A percentile compares a stretch with the other conserved stretches of the same genome.
Conservation (phyloP, 1,140 invertebrate species). For the Panagrolaimus sp. region DNA sequence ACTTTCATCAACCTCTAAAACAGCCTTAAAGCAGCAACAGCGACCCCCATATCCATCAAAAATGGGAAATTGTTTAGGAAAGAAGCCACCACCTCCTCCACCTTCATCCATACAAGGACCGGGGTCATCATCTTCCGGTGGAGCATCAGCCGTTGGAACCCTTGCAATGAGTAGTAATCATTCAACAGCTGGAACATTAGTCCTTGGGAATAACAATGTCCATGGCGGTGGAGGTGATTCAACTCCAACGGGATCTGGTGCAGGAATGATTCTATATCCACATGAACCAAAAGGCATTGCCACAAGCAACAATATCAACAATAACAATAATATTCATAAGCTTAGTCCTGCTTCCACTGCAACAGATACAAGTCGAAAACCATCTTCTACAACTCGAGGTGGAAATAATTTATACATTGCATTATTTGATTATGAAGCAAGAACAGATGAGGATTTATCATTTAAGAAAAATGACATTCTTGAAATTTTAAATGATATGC, state of each 20-base stretch:
- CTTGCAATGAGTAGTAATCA: conserved; percentile 1
- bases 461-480: conserved; percentile 96
- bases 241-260: not conserved
- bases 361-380: not conserved
- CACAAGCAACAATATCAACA: too few species aligned
- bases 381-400: not conserved
- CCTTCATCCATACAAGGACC: conserved; percentile 16
- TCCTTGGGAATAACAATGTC: too few species aligned
- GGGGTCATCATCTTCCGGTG: not conserved
- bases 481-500: conserved; percentile 94
- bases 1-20: too few species aligned
- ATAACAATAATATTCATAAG: too few species aligned
- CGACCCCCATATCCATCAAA: not conserved
- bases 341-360: not conserved
- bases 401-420: conserved; percentile 72
- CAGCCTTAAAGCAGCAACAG: too few species aligned
- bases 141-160: conserved; percentile 9
- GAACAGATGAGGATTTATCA: conserved; percentile 94
- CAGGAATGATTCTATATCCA: conserved; percentile 19
- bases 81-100: conserved; percentile 25
- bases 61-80: conserved; percentile 32
- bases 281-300: conserved; percentile 26
- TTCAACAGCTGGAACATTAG: not conserved
- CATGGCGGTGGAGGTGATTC: not conserved
- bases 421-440: conserved; percentile 94